Evolutionary conservation across 2,888 invertebrate species (phyloP).

Genomic region (Platerodrilus igneus): DNA sequence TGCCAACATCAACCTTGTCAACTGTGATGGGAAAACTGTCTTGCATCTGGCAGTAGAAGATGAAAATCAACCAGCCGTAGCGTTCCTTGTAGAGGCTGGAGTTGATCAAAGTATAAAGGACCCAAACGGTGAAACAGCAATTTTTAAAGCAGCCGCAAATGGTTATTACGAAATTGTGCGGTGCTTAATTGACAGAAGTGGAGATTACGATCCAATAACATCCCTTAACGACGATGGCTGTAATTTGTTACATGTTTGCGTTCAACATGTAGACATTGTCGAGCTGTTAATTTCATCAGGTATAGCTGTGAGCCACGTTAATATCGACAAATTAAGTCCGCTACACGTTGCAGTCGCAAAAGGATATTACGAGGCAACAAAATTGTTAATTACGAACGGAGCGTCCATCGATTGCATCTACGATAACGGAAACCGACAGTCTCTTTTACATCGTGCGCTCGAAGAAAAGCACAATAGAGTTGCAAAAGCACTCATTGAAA

Average conservation of each 20-base stretch:
- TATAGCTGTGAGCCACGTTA: constrained; percentile 3
- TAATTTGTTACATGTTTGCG: constrained; percentile 14
- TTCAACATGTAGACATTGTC: constrained; percentile 8
- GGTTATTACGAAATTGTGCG: constrained; percentile 5
- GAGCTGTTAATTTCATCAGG: constrained; percentile 6
- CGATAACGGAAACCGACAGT: too few relatives aligned
- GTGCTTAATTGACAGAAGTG: constrained; percentile 10
- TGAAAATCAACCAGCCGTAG: constrained; percentile 10
- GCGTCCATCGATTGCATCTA: constrained; percentile 10
- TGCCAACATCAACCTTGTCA: constrained; percentile 12
- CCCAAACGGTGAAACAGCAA: constrained; percentile 10
- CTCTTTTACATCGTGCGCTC: constrained; percentile 13
- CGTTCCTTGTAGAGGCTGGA: constrained; percentile 7
- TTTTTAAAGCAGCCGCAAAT: constrained; percentile 12
- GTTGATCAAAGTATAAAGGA: constrained; percentile 16
- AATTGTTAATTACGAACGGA: constrained; percentile 17
- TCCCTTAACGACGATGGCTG: constrained; percentile 13
- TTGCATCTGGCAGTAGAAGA: constrained; percentile 16
- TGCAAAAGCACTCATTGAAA: constrained; percentile 11
- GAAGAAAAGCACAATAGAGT: constrained; percentile 11
- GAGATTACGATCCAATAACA: constrained; percentile 5
- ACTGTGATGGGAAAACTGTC: constrained; percentile 13
- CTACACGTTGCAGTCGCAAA: constrained; percentile 8
- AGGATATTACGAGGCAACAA: constrained; percentile 10
- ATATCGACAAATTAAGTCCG: constrained; percentile 5